phyloP scores from a whole-genome alignment of 2,888 invertebrate species.

The Nomada fabriciana region DNA sequence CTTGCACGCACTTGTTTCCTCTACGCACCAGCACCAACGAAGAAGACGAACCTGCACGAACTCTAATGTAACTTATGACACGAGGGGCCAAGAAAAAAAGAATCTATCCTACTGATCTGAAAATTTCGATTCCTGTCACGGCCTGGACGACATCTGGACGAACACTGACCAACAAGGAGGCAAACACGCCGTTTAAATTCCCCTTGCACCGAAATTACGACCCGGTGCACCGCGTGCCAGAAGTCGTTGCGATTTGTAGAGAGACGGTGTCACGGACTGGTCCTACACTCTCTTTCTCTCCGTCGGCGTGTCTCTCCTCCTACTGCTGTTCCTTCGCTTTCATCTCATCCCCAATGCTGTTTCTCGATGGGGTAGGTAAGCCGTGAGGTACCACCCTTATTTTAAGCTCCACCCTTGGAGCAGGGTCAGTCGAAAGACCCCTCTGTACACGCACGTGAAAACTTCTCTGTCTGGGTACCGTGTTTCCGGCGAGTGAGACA shows the following conservation, averaged over 20 bases:
- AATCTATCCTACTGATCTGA: neutral
- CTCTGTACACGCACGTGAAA: slow-evolving; percentile 50
- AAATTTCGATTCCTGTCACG: slow-evolving; percentile 35
- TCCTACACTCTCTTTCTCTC: slow-evolving; percentile 52
- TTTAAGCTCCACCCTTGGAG: slow-evolving; percentile 82
- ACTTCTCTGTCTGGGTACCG: slow-evolving; percentile 32
- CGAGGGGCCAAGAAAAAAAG: neutral
- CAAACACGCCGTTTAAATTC: slow-evolving; percentile 21
- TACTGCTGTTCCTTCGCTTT: slow-evolving; percentile 48
- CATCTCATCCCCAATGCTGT: slow-evolving; percentile 60
- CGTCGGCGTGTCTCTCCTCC: slow-evolving; percentile 48
- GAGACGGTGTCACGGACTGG: slow-evolving; percentile 41
- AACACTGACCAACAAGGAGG: slow-evolving; percentile 1
- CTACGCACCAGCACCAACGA: neutral
- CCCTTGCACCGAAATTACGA: slow-evolving; percentile 63
- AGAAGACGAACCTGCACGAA: too few species aligned
- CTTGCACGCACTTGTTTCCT: neutral
- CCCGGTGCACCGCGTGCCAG: slow-evolving; percentile 55
- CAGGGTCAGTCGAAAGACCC: slow-evolving; percentile 72
- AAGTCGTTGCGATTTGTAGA: slow-evolving; percentile 20
- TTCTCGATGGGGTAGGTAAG: slow-evolving; percentile 67
- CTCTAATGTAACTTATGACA: neutral
- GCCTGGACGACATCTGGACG: slow-evolving; percentile 21
- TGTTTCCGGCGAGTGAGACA: neutral
- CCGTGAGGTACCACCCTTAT: slow-evolving; percentile 79